Evolutionary conservation across 1,140 invertebrate genomes (phyloP), one percentile per base, ranked within the genome.

Genomic region (Globodera ellingtonae): DNA sequence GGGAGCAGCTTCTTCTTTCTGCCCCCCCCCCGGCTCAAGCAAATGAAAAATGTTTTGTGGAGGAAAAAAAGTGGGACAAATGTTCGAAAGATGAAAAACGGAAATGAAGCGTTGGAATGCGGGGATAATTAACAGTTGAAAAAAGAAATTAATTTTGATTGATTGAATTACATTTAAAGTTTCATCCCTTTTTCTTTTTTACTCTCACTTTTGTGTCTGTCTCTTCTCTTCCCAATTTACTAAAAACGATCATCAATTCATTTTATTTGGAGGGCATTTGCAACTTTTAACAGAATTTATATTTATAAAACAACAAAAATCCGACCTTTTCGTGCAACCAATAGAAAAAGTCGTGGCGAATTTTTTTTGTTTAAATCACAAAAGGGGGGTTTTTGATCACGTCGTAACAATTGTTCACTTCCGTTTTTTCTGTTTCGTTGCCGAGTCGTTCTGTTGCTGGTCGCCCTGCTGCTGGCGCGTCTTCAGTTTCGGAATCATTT

Each of bases 401-500:
- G 13, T 21, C 59, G 13, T 21, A 1, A 2, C 59, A 13, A 13
- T 62, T 13, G 24, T 62, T 62, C 15, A 62, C 56, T 62, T 62
- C 15, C 56, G 56, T 15, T 62, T 62, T 18, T 62, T 62, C 15
- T 62, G 56, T 15, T 62, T 62, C 56, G 13, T 1, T 4, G 56
- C 18, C 15, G 56, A 6, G 1, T 62, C 56, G 56, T 62, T 62
- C 56, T 62, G 56, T 62, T 62, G 13, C 5, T 0, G 13, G 0
- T 62, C 13, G 18, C 4, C 18, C 0, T 62, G 56, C 24, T 35
- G 44, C 75, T 87, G 86, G 21, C 91, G 85, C 6, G 93, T 93
- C 90, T 98, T 98, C 70, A 98, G 90, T 90, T 97, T 96, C 0
- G 95, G 95, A 89, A 98, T 98, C 87, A 93, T 94, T 81, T 93